Evolutionary conservation across 2,113 vertebrate genomes (phyloP), one percentile per base, ranked within the genome.

Genomic region (Sapajus apella): DNA sequence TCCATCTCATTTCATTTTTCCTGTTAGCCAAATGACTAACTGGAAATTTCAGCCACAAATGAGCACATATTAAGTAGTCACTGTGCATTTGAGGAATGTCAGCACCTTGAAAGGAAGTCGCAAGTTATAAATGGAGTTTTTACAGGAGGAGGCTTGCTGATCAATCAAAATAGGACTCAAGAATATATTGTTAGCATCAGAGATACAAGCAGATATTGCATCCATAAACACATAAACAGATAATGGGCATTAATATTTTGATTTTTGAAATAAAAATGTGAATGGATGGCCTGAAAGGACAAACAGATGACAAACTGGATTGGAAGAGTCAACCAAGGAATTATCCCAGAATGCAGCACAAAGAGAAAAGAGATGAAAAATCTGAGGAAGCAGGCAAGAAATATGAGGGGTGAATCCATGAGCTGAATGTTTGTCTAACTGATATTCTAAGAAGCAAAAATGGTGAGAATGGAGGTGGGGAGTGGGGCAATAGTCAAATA

Each of bases 181-280:
- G 30, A 88, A 81, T 16, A 68, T 1, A 13, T 1, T 52, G 47
- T 55, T 32, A 37, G 4, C 64, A 45, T 75, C 30, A 68, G 47
- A 72, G 45, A 91, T 1, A 61, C 37, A 10, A 75, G 37, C 35
- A 92, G 58, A 52, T 23, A 61, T 1, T 32, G 8, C n/a, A 61
- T 47, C 25, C 1, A n/a, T 43, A 73, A 91, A 68, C 35, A 66
- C 56, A 83, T 66, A 1, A 72, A 61, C 20, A 73, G 66, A 75
- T 30, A 61, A 56, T 8, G 43, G 23, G 11, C 20, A 58, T 83
- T 83, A 79, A 45, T 64, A 52, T 77, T 91, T 95, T 81, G 35
- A 85, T 55, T 90, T 96, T 82, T 96, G 70, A 90, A 86, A 73
- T 92, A 70, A 76, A 97, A 96, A 47, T 76, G 16, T 83, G 35